A percentile compares a stretch with the other conserved stretches of the same genome.
Evolutionary conservation across 1,140 invertebrate species (phyloP).

Genomic region (Brachionus manjavacas): DNA sequence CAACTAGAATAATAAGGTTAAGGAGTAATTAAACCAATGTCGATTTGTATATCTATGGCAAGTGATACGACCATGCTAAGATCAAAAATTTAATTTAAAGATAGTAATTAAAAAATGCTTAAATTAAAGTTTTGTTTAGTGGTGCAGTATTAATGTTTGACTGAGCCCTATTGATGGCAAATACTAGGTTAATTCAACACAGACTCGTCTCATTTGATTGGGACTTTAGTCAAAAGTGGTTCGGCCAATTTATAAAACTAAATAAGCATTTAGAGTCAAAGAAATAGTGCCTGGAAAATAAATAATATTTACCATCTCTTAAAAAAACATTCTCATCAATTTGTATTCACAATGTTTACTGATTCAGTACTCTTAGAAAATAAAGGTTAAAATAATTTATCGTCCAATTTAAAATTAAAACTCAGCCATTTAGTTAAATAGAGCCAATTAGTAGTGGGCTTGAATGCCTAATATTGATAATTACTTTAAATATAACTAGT

Average conservation of each 20-base stretch:
- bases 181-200: constrained; percentile 31
- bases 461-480: neutral
- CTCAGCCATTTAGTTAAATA: neutral
- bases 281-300: neutral
- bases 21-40: neutral
- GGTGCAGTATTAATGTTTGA: constrained; percentile 4
- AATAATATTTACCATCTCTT: neutral
- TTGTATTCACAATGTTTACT: neutral
- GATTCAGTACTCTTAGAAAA: neutral
- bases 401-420: constrained; percentile 15
- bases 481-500: neutral
- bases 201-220: constrained; percentile 11
- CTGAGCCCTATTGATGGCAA: neutral
- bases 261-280: neutral
- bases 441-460: neutral
- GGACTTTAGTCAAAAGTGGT: neutral
- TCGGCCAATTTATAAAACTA: neutral
- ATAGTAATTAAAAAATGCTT: neutral
- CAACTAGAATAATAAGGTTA: neutral
- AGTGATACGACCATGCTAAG: neutral
- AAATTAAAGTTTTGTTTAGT: constrained; percentile 1
- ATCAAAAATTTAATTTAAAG: neutral
- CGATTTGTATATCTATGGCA: neutral
- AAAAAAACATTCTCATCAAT: neutral
- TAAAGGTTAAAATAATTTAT: constrained; percentile 28